Percentiles rank a stretch among this genome's conserved stretches.
Conservation (phyloP, 2,113 vertebrate genomes). For the Pimephales promelas region DNA sequence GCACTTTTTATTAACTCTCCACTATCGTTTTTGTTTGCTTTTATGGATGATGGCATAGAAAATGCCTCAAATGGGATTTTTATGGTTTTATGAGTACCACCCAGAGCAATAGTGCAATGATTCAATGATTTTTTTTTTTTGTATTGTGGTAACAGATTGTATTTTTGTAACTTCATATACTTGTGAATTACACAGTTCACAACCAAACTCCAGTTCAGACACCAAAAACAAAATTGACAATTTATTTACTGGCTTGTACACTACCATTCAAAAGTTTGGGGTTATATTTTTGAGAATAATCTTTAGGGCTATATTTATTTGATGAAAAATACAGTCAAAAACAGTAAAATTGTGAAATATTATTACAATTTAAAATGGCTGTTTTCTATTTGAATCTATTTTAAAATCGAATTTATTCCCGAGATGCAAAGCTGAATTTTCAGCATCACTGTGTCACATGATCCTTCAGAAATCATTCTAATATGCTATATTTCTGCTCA, state of each 20-base stretch:
- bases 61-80: slow-evolving; percentile 44
- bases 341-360: background rate
- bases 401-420: background rate
- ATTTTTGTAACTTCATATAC: slow-evolving; percentile 74
- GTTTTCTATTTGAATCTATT: background rate
- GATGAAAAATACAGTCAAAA: background rate
- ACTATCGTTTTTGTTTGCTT: slow-evolving; percentile 51
- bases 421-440: background rate
- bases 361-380: background rate
- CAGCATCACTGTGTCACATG: background rate
- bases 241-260: background rate
- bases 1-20: slow-evolving; percentile 78
- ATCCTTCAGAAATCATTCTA: background rate
- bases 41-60: slow-evolving; percentile 8
- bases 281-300: background rate
- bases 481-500: background rate
- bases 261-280: background rate
- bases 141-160: slow-evolving; percentile 73
- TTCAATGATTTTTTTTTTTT: slow-evolving; percentile 78
- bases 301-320: background rate
- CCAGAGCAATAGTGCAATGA: slow-evolving; percentile 84
- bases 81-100: slow-evolving; percentile 71
- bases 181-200: slow-evolving; percentile 56
- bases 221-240: background rate
- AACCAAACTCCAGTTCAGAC: slow-evolving; percentile 29